Percentiles rank a stretch among this genome's conserved stretches.
Conservation (phyloP, 2,113 vertebrate genomes). For the Taurulus bubalis region DNA sequence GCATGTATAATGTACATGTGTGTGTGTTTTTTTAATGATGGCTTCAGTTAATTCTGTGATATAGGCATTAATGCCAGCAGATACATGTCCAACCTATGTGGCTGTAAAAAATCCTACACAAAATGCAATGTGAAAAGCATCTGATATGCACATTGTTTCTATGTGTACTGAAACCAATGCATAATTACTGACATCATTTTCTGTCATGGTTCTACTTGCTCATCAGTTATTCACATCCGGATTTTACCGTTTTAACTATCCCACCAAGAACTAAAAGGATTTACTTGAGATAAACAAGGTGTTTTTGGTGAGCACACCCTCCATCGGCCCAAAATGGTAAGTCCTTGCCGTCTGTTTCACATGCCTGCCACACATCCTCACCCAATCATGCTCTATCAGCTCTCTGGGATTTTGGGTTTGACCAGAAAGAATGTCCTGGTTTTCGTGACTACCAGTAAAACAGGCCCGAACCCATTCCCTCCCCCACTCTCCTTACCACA, state of each 20-base stretch:
- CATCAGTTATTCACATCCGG: neutral
- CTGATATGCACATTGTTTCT: conserved; percentile 15
- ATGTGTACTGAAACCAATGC: conserved; percentile 8
- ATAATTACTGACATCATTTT: neutral
- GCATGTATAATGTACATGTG: conserved; percentile 26
- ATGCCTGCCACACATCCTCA: conserved; percentile 62
- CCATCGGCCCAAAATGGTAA: conserved; percentile 25
- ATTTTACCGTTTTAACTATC: neutral
- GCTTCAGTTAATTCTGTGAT: conserved; percentile 18
- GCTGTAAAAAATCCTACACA: neutral
- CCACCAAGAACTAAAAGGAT: conserved; percentile 21
- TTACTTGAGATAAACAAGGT: conserved; percentile 22
- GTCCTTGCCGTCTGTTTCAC: conserved; percentile 51
- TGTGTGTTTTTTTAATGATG: conserved; percentile 18
- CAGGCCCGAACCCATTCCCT: conserved; percentile 50
- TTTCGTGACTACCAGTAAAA: conserved; percentile 74
- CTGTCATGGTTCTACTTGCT: neutral
- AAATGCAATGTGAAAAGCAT: conserved; percentile 11
- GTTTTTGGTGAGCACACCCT: conserved; percentile 32
- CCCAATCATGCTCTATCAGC: conserved; percentile 69
- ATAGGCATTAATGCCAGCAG: neutral
- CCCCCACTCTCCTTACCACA: conserved; percentile 37
- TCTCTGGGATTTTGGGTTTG: conserved; percentile 69
- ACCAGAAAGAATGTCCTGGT: conserved; percentile 79
- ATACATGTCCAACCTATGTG: too few relatives aligned